Evolutionary conservation across 2,888 invertebrate genomes (phyloP).

Genomic region (Bursaphelenchus okinawaensis): DNA sequence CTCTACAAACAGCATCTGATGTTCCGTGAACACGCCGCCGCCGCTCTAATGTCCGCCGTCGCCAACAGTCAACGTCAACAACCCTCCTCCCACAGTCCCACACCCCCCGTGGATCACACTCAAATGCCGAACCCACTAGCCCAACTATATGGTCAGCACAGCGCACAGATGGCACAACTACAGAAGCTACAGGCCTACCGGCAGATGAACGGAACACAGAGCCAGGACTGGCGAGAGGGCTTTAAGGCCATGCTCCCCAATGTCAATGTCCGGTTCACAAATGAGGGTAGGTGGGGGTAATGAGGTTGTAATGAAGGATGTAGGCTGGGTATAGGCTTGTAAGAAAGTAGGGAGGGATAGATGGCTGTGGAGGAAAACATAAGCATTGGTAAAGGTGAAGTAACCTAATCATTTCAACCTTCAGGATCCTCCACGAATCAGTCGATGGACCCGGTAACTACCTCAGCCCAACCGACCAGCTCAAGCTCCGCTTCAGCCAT

Average conservation of each 20-base stretch:
- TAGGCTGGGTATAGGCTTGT: background rate
- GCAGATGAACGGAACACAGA: background rate
- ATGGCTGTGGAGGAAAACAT: background rate
- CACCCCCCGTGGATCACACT: background rate
- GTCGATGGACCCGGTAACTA: background rate
- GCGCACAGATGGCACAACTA: background rate
- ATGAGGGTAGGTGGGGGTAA: background rate
- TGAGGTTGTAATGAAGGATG: background rate
- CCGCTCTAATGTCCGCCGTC: background rate
- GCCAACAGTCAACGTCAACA: background rate
- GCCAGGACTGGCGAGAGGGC: constrained; percentile 37
- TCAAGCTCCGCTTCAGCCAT: background rate
- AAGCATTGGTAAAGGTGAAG: too few species aligned
- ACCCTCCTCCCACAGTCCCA: background rate
- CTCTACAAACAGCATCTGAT: background rate
- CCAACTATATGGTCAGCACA: background rate
- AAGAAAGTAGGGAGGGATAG: background rate
- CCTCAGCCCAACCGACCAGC: background rate
- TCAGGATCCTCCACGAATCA: background rate
- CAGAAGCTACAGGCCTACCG: background rate
- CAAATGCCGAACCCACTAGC: background rate
- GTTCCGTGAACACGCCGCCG: background rate
- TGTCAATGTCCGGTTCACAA: constrained; percentile 48
- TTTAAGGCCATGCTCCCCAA: constrained; percentile 50
- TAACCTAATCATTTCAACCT: too few species aligned